Percentiles rank a stretch among this genome's conserved stretches.
These are phyloP conservation scores for Drosophila subobscura DNA, from an alignment of 1,140 invertebrate genomes.

Conservation along the genomic window DNA sequence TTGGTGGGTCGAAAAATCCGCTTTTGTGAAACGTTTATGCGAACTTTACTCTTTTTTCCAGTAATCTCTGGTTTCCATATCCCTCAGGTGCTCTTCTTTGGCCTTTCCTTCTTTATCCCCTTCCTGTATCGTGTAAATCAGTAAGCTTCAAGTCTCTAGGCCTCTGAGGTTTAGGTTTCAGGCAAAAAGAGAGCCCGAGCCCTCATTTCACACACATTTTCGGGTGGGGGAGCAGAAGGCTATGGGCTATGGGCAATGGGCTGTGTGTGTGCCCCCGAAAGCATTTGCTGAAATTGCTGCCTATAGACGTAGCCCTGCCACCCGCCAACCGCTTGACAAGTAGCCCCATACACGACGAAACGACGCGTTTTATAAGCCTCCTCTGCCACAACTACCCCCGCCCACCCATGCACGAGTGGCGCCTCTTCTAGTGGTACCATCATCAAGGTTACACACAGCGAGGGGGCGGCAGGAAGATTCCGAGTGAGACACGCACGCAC, in stretches of 20 bases:
- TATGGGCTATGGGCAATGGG: background rate
- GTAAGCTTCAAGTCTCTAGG: conserved; percentile 40
- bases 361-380: conserved; percentile 64
- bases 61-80: conserved; percentile 4
- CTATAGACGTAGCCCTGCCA: background rate
- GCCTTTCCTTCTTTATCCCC: too few species aligned
- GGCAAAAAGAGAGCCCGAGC: conserved; percentile 21
- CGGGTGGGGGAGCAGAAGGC: background rate
- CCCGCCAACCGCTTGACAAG: conserved; percentile 32
- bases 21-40: background rate
- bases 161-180: conserved; percentile 18
- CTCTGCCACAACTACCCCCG: conserved; percentile 6
- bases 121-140: conserved; percentile 38
- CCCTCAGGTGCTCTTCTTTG: background rate
- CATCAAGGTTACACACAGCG: conserved; percentile 61
- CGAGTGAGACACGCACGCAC: conserved; percentile 17
- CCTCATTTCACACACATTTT: conserved; percentile 44
- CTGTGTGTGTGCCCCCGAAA: conserved; percentile 17
- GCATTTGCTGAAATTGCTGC: conserved; percentile 48
- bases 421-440: conserved; percentile 26
- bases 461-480: conserved; percentile 14
- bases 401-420: conserved; percentile 1
- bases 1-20: conserved; percentile 7
- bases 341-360: conserved; percentile 49
- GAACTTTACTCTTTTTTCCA: background rate